Conservation (phyloP, 2,113 vertebrate genomes). For the Pangasianodon gigas region DNA sequence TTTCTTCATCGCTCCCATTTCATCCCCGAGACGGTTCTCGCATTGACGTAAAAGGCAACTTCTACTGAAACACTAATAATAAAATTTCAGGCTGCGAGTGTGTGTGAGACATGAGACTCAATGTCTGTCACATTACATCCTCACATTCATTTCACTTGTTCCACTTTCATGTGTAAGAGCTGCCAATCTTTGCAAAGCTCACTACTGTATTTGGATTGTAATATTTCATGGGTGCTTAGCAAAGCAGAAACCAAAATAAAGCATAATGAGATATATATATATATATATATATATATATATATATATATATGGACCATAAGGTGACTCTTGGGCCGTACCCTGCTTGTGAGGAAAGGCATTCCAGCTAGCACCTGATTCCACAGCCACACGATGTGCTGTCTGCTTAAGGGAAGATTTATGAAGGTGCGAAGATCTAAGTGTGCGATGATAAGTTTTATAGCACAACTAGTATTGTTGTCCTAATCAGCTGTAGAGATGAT, state of each 20-base stretch:
- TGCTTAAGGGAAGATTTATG: constrained; percentile 51
- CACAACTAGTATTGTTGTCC: constrained; percentile 52
- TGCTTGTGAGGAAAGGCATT: not conserved
- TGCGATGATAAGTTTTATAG: constrained; percentile 48
- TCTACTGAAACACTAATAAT: constrained; percentile 30
- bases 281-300: not conserved
- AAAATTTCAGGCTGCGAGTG: not conserved
- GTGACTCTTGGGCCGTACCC: not conserved
- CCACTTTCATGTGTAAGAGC: constrained; percentile 13
- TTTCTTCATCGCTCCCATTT: constrained; percentile 6
- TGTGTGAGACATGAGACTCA: constrained; percentile 5
- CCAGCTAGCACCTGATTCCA: not conserved
- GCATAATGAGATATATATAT: not conserved
- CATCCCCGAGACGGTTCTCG: not conserved
- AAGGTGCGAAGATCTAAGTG: constrained; percentile 21
- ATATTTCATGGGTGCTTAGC: constrained; percentile 23
- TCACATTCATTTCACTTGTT: constrained; percentile 13
- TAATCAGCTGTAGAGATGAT: constrained; percentile 51
- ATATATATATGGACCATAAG: not conserved
- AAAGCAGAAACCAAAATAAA: constrained; percentile 35
- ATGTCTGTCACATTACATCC: constrained; percentile 35
- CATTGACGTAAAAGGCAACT: not conserved
- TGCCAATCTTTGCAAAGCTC: not conserved
- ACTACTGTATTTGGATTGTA: constrained; percentile 19
- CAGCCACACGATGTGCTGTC: constrained; percentile 12